phyloP scores from a whole-genome alignment of 2,113 vertebrate species.

The Dasyornis broadbenti region DNA sequence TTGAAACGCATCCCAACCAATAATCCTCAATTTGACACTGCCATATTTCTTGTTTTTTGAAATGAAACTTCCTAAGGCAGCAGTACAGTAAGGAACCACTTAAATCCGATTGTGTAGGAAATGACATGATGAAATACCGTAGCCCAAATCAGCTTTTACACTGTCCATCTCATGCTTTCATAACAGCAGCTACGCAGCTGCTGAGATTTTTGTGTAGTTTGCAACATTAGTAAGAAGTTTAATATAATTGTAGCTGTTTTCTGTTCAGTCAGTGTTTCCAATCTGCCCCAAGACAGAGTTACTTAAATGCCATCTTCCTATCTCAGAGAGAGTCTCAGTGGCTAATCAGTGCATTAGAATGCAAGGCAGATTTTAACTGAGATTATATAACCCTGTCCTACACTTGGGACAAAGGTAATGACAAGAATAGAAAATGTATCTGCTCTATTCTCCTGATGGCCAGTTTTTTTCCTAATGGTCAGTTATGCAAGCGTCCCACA shows the following conservation, averaged over 20 bases:
- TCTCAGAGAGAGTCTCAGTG: background rate
- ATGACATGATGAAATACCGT: background rate
- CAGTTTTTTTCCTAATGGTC: conserved; percentile 16
- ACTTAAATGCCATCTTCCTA: background rate
- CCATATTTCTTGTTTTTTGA: background rate
- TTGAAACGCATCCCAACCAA: background rate
- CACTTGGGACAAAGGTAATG: conserved; percentile 13
- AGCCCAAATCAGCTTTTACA: background rate
- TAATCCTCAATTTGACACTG: background rate
- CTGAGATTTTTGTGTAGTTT: background rate
- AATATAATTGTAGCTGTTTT: background rate
- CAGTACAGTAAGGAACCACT: background rate
- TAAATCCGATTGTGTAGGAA: background rate
- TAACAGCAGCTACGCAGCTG: background rate
- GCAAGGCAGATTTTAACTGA: background rate
- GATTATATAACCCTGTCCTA: conserved; percentile 4
- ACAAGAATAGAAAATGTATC: background rate
- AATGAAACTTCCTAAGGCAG: background rate
- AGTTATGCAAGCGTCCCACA: conserved; percentile 18
- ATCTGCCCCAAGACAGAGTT: background rate
- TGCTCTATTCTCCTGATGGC: background rate
- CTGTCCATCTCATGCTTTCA: background rate
- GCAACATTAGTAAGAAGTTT: background rate
- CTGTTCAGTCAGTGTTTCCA: background rate
- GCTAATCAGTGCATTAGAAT: background rate